These are phyloP conservation scores for Acrocera orbiculus DNA, from an alignment of 2,888 invertebrate species.

Conservation along the genomic window DNA sequence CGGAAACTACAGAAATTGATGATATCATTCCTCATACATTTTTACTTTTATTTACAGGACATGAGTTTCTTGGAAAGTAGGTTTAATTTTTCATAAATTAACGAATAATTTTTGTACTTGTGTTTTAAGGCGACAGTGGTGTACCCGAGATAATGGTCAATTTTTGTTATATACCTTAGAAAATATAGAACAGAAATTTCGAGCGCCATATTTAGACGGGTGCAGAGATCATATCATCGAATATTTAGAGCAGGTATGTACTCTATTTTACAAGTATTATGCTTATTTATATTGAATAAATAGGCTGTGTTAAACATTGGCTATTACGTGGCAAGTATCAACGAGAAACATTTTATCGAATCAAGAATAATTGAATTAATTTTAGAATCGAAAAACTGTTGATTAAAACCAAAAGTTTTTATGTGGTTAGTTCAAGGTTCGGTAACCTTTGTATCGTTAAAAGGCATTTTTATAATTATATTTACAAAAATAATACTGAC, in stretches of 20 bases:
- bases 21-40: constrained; percentile 50
- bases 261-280: neutral
- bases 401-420: too few relatives aligned
- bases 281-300: neutral
- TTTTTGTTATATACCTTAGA: constrained; percentile 63
- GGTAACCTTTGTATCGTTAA: too few relatives aligned
- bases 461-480: too few relatives aligned
- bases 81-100: neutral
- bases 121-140: constrained; percentile 47
- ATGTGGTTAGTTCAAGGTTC: too few relatives aligned
- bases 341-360: constrained; percentile 34
- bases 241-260: constrained; percentile 55
- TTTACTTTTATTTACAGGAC: constrained; percentile 61
- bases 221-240: constrained; percentile 52
- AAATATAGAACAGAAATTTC: constrained; percentile 48
- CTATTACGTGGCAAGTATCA: too few relatives aligned
- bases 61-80: constrained; percentile 60
- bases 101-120: constrained; percentile 3
- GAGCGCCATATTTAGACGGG: constrained; percentile 44
- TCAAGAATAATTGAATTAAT: neutral
- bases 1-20: constrained; percentile 33
- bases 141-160: constrained; percentile 57
- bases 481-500: too few relatives aligned
- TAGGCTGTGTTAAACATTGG: too few relatives aligned
- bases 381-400: neutral